Base-by-base conservation (phyloP, 2,113 vertebrate genomes). In the Dryoscopus gambensis region DNA sequence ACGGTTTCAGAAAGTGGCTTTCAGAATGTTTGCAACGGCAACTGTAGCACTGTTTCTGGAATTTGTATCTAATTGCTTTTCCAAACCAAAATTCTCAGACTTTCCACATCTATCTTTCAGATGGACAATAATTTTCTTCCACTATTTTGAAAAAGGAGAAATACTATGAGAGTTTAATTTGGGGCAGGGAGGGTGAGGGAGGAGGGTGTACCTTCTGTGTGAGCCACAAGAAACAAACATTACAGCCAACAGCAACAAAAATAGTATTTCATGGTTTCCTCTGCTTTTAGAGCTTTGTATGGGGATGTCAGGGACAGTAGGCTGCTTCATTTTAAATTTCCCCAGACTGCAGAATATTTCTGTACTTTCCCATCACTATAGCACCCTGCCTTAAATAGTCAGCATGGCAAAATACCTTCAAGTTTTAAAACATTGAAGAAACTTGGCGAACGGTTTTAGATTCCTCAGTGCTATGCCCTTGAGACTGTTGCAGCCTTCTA, bases 131-230 rank as follows among this genome's bases (percentile, higher is more conserved):
- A 80, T 57, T 65, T 77, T 73, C 40, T 92, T 57, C 67, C 86
- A 40, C n/a, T 76, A 35, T 67, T 91, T 46, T 37, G 89, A 73
- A 6, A 67, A 82, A 22, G 5, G 10, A 20, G 31, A 87, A 81
- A 68, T 11, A 67, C 4, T 59, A 13, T 46, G 10, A 86, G 7
- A 50, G 13, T 30, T 65, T 56, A 15, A 71, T 39, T 84, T 65
- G 7, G 19, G 8, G 25, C 2, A 3, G 39, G 5, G 10, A 6
- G 6, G 1, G 0, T 3, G 4, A 31, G 5, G 25, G 5, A 1
- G 11, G 12, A 25, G 21, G 4, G 7, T 24, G 15, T 19, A 59
- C 9, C 23, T 76, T 71, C 40, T 40, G 1, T 33, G 16, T 64
- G 21, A 87, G 20, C 16, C 17, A 60, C 35, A 62, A 88, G 47